Evolutionary conservation across 2,113 vertebrate genomes (phyloP).

Genomic region (Ictalurus furcatus): DNA sequence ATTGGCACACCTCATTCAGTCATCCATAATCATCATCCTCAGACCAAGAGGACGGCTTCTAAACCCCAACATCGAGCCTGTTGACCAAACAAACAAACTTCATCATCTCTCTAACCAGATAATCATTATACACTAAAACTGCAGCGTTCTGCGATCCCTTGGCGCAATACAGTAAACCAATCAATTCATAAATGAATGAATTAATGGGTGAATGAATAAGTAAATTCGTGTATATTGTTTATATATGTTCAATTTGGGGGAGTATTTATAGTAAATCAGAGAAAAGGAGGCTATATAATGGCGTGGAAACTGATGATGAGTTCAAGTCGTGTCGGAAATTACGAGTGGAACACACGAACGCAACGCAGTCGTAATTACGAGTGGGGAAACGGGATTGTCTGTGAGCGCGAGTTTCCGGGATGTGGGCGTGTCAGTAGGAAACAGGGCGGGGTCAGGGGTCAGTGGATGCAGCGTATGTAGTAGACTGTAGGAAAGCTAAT

Average conservation of each 20-base stretch:
- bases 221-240: background rate
- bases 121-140: background rate
- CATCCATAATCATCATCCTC: too few species aligned
- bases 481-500: too few species aligned
- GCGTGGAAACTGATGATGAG: background rate
- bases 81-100: background rate
- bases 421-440: too few species aligned
- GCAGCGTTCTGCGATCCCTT: background rate
- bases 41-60: background rate
- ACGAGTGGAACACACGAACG: too few species aligned
- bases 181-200: background rate
- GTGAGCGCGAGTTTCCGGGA: too few species aligned
- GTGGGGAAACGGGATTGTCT: too few species aligned
- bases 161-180: background rate
- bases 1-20: background rate
- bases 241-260: background rate
- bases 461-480: too few species aligned
- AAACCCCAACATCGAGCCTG: background rate
- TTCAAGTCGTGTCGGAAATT: too few species aligned
- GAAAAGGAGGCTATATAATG: background rate
- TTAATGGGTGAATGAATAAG: background rate
- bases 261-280: background rate
- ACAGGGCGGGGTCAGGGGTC: too few species aligned
- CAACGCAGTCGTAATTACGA: too few species aligned
- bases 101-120: too few species aligned